phyloP scores from a whole-genome alignment of 2,797 vertebrate genomes.

The Eospalax fontanierii region DNA sequence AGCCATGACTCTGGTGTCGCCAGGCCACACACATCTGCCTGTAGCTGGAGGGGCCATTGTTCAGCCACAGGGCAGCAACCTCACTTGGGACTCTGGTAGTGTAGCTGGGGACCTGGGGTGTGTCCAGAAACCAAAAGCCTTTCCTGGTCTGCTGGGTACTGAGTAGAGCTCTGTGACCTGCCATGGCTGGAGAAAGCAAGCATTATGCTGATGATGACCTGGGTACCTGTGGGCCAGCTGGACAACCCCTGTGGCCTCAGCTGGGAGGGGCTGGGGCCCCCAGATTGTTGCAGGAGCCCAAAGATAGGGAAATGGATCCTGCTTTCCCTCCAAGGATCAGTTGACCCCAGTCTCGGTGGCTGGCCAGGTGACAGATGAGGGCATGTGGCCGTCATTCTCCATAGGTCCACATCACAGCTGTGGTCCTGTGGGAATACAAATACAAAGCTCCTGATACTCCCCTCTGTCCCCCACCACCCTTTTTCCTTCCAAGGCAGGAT shows the following conservation, averaged over 20 bases:
- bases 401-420: background rate
- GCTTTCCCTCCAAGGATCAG: background rate
- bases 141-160: background rate
- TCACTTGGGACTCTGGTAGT: accelerated
- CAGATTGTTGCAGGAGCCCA: background rate
- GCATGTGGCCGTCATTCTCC: background rate
- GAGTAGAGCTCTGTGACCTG: background rate
- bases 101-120: accelerated
- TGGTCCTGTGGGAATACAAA: background rate
- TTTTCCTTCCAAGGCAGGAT: slow-evolving; percentile 78
- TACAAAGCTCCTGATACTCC: slow-evolving; percentile 53
- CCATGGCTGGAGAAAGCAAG: too few species aligned
- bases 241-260: background rate
- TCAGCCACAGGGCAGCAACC: accelerated
- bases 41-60: background rate
- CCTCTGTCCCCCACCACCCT: background rate
- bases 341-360: background rate
- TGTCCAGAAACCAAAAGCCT: background rate
- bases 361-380: background rate
- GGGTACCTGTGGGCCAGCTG: background rate
- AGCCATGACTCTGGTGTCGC: accelerated
- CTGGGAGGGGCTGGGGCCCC: background rate
- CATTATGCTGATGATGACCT: background rate
- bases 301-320: background rate
- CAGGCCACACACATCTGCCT: background rate